A percentile compares a stretch with the other conserved stretches of the same genome.
Conservation (phyloP, 2,797 vertebrate genomes). For the Enteromius paludinosus region DNA sequence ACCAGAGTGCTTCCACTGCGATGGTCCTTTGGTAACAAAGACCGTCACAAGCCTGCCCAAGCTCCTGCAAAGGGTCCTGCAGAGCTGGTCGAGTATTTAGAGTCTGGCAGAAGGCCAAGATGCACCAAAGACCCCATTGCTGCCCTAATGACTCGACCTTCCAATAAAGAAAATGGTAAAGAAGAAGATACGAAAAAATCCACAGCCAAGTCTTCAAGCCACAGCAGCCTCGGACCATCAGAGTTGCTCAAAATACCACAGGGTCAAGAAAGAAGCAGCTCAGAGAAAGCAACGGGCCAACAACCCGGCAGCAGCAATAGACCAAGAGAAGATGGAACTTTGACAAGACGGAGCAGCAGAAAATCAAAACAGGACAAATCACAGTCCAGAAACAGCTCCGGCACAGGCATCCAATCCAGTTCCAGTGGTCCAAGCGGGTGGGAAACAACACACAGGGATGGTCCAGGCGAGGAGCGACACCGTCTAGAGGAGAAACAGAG, state of each 20-base stretch:
- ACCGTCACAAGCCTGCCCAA: constrained; percentile 69
- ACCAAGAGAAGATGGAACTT: constrained; percentile 67
- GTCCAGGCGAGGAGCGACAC: constrained; percentile 45
- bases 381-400: constrained; percentile 65
- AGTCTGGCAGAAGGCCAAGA: constrained; percentile 86
- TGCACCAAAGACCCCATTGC: constrained; percentile 85
- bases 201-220: constrained; percentile 58
- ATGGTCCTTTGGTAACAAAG: constrained; percentile 85
- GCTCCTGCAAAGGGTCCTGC: constrained; percentile 63
- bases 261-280: constrained; percentile 66
- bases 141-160: constrained; percentile 70
- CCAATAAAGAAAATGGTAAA: constrained; percentile 60
- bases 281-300: constrained; percentile 58
- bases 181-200: constrained; percentile 11
- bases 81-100: constrained; percentile 88
- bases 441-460: constrained; percentile 64
- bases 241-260: constrained; percentile 61
- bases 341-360: constrained; percentile 74
- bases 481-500: constrained; percentile 58
- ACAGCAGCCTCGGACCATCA: constrained; percentile 57
- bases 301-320: constrained; percentile 58
- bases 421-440: constrained; percentile 66
- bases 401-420: constrained; percentile 64
- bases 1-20: constrained; percentile 78
- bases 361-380: constrained; percentile 69